phyloP scores from a whole-genome alignment of 2,888 invertebrate species.

The Hermaeophaga mercurialis region DNA sequence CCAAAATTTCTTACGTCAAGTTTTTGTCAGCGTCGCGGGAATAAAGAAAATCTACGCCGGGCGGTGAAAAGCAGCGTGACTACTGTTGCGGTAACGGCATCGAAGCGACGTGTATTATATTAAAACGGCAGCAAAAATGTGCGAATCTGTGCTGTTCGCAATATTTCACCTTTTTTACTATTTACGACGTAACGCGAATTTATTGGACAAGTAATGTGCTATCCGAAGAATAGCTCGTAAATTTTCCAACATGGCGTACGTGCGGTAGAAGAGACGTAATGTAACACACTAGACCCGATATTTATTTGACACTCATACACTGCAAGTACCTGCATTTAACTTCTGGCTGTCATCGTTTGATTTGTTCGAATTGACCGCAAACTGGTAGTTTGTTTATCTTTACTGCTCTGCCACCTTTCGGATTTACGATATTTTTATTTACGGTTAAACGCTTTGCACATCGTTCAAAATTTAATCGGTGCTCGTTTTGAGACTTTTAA shows the following conservation, averaged over 20 bases:
- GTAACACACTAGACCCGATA: conserved; percentile 6
- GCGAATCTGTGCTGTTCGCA: conserved; percentile 27
- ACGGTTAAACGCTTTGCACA: too few relatives aligned
- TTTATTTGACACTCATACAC: conserved; percentile 22
- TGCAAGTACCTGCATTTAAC: conserved; percentile 19
- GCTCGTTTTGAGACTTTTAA: too few relatives aligned
- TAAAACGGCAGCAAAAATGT: conserved; percentile 25
- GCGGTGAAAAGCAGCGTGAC: not conserved
- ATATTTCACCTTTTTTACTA: conserved; percentile 34
- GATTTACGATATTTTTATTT: conserved; percentile 14
- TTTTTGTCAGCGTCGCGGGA: not conserved
- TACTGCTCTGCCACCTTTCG: conserved; percentile 1
- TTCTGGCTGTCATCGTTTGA: conserved; percentile 16
- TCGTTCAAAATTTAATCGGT: too few relatives aligned
- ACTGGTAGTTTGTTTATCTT: conserved; percentile 10
- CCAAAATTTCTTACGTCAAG: not conserved
- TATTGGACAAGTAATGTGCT: conserved; percentile 40
- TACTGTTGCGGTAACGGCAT: not conserved
- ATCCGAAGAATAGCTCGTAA: conserved; percentile 38
- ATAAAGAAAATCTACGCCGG: not conserved
- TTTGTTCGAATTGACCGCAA: conserved; percentile 17
- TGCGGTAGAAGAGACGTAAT: conserved; percentile 15
- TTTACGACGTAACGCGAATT: conserved; percentile 42
- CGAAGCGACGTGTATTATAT: conserved; percentile 16
- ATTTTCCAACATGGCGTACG: conserved; percentile 30